Evolutionary conservation across 2,888 invertebrate species (phyloP).

Genomic region (Microctonus hyperodae): DNA sequence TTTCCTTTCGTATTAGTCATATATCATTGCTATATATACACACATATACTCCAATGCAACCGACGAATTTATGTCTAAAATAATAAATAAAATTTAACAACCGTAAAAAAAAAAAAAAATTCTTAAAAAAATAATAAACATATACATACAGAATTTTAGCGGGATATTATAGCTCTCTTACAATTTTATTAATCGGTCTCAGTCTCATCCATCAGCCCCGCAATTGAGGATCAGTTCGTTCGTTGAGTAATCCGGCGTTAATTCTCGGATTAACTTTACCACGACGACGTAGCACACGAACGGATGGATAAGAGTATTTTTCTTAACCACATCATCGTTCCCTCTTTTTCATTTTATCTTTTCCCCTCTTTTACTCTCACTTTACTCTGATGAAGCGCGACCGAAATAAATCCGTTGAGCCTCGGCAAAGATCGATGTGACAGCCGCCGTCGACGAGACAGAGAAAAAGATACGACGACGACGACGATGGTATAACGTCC

Average conservation of each 20-base stretch:
- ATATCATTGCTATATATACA: background rate
- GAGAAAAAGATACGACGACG: background rate
- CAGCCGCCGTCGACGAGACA: conserved; percentile 10
- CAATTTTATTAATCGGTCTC: conserved; percentile 39
- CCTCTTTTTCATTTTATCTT: background rate
- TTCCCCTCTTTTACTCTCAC: background rate
- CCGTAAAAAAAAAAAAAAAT: background rate
- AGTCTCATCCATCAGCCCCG: conserved; percentile 41
- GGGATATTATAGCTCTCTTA: conserved; percentile 8
- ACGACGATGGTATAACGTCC: too few relatives aligned
- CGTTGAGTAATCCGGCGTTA: conserved; percentile 38
- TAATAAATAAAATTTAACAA: background rate
- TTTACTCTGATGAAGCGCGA: conserved; percentile 24
- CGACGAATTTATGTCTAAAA: background rate
- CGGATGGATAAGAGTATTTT: conserved; percentile 21
- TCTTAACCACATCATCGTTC: conserved; percentile 9
- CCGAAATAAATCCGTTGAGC: conserved; percentile 44
- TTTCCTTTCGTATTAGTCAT: background rate
- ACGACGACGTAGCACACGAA: conserved; percentile 14
- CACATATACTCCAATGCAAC: background rate
- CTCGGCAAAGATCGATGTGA: conserved; percentile 41
- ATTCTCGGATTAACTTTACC: conserved; percentile 42
- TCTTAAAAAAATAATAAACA: background rate
- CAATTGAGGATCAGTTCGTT: conserved; percentile 31
- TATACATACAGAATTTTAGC: background rate